Conservation (phyloP, 2,797 vertebrate species). For the Salmo trutta region DNA sequence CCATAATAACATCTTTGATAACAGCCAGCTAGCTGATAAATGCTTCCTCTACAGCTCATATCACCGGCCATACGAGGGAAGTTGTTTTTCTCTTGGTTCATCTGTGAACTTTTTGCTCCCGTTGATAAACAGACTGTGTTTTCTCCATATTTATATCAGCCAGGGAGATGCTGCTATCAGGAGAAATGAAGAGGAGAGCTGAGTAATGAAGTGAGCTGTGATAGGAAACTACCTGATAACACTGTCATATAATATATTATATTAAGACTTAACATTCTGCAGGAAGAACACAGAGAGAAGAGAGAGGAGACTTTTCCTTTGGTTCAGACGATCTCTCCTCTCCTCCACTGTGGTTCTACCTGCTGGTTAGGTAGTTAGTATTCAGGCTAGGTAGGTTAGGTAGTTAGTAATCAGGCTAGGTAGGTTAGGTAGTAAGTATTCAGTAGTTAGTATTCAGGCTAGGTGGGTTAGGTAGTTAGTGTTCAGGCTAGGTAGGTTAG, state of each 20-base stretch:
- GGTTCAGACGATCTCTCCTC: slow-evolving; percentile 51
- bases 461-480: slow-evolving; percentile 1
- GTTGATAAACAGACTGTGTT: slow-evolving; percentile 75
- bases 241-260: slow-evolving; percentile 81
- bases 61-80: slow-evolving; percentile 22
- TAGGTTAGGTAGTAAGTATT: too few relatives aligned
- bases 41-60: slow-evolving; percentile 29
- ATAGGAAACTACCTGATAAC: slow-evolving; percentile 81
- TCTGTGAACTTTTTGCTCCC: slow-evolving; percentile 50
- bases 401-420: background rate
- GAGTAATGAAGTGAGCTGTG: slow-evolving; percentile 81
- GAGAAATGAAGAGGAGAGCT: slow-evolving; percentile 75
- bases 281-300: slow-evolving; percentile 34
- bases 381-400: slow-evolving; percentile 23
- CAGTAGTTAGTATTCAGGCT: slow-evolving; percentile 27
- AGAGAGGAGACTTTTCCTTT: slow-evolving; percentile 44
- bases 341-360: slow-evolving; percentile 25
- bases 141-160: slow-evolving; percentile 80
- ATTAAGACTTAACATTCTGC: slow-evolving; percentile 76
- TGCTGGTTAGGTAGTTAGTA: slow-evolving; percentile 27
- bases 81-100: slow-evolving; percentile 38
- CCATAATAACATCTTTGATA: slow-evolving; percentile 29
- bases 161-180: slow-evolving; percentile 77
- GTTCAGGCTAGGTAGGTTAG: too few relatives aligned
- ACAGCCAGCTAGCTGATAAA: slow-evolving; percentile 28